A percentile compares a stretch with the other conserved stretches of the same genome.
Conservation (phyloP, 2,888 invertebrate genomes). For the Trichacis sp. region DNA sequence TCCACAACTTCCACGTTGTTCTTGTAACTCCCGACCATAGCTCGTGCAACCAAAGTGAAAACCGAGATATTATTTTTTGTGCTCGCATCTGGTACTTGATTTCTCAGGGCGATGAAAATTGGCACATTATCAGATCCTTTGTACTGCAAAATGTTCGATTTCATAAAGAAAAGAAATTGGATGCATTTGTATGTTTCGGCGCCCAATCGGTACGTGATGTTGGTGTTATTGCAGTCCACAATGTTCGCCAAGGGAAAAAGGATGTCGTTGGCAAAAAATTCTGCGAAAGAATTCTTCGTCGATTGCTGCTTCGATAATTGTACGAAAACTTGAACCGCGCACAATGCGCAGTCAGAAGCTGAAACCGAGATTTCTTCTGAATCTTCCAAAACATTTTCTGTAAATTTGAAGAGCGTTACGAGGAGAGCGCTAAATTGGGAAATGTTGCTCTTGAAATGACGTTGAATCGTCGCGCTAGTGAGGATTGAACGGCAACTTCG, state of each 20-base stretch:
- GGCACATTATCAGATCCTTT: slow-evolving; percentile 24
- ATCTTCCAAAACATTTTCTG: slow-evolving; percentile 21
- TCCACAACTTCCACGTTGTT: slow-evolving; percentile 47
- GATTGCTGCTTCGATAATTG: slow-evolving; percentile 49
- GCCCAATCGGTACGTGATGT: slow-evolving; percentile 38
- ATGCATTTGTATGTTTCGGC: slow-evolving; percentile 52
- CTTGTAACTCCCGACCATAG: slow-evolving; percentile 23
- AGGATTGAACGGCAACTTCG: slow-evolving; percentile 47
- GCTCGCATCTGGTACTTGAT: slow-evolving; percentile 22
- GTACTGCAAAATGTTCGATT: slow-evolving; percentile 24
- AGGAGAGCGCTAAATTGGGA: slow-evolving; percentile 40
- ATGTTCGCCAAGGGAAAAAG: slow-evolving; percentile 53
- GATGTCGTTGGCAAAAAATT: slow-evolving; percentile 50
- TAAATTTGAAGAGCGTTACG: slow-evolving; percentile 39
- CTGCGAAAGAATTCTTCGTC: slow-evolving; percentile 42
- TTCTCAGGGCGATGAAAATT: slow-evolving; percentile 39
- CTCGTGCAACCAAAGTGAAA: slow-evolving; percentile 49
- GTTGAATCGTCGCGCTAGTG: slow-evolving; percentile 43
- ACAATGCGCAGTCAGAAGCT: slow-evolving; percentile 25
- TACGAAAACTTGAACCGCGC: slow-evolving; percentile 32
- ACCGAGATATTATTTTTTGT: slow-evolving; percentile 37
- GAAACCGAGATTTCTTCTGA: slow-evolving; percentile 1
- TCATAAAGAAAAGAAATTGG: slow-evolving; percentile 53
- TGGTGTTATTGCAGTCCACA: slow-evolving; percentile 15
- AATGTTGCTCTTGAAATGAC: slow-evolving; percentile 48